Evolutionary conservation across 2,888 invertebrate species (phyloP).

Genomic region (Sesia apiformis): DNA sequence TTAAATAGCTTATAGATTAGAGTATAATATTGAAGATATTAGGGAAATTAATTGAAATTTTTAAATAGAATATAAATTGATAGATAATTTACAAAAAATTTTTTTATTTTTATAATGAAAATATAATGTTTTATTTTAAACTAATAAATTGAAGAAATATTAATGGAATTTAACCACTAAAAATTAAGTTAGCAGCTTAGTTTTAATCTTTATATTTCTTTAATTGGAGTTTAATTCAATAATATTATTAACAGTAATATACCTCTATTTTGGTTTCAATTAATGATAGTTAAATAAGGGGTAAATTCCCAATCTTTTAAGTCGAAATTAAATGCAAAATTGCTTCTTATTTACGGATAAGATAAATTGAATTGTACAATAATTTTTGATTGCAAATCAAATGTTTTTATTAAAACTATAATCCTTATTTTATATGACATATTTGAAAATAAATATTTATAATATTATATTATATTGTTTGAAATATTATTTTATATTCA

Average conservation of each 20-base stretch:
- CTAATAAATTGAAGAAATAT: constrained; percentile 66
- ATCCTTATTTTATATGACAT: constrained; percentile 37
- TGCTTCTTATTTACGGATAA: constrained; percentile 78
- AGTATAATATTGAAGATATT: constrained; percentile 5
- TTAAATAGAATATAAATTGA: constrained; percentile 16
- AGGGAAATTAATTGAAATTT: constrained; percentile 12
- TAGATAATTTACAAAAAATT: constrained; percentile 32
- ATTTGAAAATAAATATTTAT: not conserved
- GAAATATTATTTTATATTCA: no score
- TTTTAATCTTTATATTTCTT: constrained; percentile 66
- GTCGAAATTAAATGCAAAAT: constrained; percentile 63
- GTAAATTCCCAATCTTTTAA: constrained; percentile 58
- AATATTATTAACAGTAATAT: constrained; percentile 79
- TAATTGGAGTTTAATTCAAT: constrained; percentile 73
- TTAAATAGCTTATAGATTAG: constrained; percentile 3
- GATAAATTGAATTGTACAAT: constrained; percentile 43
- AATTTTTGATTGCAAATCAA: constrained; percentile 58
- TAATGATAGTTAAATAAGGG: constrained; percentile 64
- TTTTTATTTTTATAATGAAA: constrained; percentile 78
- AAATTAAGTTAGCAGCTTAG: constrained; percentile 79
- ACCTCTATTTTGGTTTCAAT: constrained; percentile 77
- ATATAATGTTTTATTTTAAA: constrained; percentile 78
- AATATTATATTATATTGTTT: no score
- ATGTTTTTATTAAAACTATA: constrained; percentile 52
- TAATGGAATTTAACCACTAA: constrained; percentile 64